Base-by-base conservation (phyloP, 2,113 vertebrate species). In the Zosterops japonicus region DNA sequence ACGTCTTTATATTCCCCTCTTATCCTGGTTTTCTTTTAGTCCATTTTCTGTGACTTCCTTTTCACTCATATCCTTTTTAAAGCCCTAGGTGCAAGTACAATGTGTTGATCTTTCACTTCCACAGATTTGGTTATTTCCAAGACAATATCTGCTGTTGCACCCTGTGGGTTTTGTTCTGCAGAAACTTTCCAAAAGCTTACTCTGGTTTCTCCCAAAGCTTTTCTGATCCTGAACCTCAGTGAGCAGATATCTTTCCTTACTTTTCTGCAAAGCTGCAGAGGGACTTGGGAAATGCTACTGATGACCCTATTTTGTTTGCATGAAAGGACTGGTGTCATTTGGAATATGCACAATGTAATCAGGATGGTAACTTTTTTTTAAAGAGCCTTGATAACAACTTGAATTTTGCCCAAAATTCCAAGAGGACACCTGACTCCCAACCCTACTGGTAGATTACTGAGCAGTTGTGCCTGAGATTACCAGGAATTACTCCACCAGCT, bases 11-110 rank as follows among this genome's bases (percentile, higher is more conserved):
- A 77, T 68, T 52, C 71, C 57, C 77, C 65, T 93, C 87, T 93
- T 72, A 69, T 31, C 83, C 87, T 67, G 19, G 25, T 95, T 95
- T 95, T 93, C 93, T 94, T 95, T 82, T 52, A 83, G 83, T 68
- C 78, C 90, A 96, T 96, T 96, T 94, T 92, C 83, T 92, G 47
- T 76, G 85, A 89, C 79, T 92, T 87, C 41, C 75, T 95, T 87
- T 93, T 87, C 89, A 94, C 83, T 93, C n/a, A 23, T 53, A 59
- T 29, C 50, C 44, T 72, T 95, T 91, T n/a, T 8, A 95, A 95
- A 94, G 83, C 55, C 49, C 6, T 50, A 27, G 53, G 88, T 82
- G 29, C 76, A 94, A 95, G 93, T 74, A 89, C 57, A 93, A n/a
- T 42, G 31, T 56, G 88, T 91, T 86, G 90, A 95, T 88, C 85